phyloP scores from a whole-genome alignment of 1,140 invertebrate species.

The Proctacanthus coquilletti region DNA sequence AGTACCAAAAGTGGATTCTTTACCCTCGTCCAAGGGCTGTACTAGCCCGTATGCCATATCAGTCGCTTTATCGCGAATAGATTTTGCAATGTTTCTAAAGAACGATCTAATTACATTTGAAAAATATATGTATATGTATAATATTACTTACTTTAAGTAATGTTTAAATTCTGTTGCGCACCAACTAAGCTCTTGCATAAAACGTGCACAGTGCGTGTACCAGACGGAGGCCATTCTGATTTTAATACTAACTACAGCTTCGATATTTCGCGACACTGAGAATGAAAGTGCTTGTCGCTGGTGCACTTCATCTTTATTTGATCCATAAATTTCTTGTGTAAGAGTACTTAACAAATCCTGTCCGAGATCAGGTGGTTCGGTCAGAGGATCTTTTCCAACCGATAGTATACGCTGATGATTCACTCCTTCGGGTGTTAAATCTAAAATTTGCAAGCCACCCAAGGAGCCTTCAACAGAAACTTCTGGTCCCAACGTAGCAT shows the following conservation, averaged over 20 bases:
- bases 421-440: conserved; percentile 70
- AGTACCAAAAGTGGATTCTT: conserved; percentile 27
- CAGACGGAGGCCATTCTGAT: conserved; percentile 81
- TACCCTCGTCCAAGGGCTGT: conserved; percentile 38
- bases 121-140: conserved; percentile 1
- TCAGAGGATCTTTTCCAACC: conserved; percentile 61
- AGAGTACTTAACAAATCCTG: conserved; percentile 21
- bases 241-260: conserved; percentile 33
- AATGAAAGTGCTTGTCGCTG: conserved; percentile 46
- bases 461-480: conserved; percentile 66
- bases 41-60: conserved; percentile 88
- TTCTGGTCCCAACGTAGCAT: conserved; percentile 60
- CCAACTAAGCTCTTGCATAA: conserved; percentile 70
- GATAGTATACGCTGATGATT: conserved; percentile 72
- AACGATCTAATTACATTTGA: conserved; percentile 49
- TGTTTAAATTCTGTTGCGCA: conserved; percentile 60
- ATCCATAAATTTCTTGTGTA: conserved; percentile 34
- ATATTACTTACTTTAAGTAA: conserved; percentile 33
- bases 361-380: conserved; percentile 26
- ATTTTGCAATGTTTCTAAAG: conserved; percentile 56
- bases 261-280: conserved; percentile 37
- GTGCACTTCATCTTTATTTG: conserved; percentile 26
- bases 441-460: conserved; percentile 79
- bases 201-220: conserved; percentile 79
- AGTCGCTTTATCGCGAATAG: conserved; percentile 76